phyloP scores from a whole-genome alignment of 1,140 invertebrate species.

The Latrodectus geometricus region DNA sequence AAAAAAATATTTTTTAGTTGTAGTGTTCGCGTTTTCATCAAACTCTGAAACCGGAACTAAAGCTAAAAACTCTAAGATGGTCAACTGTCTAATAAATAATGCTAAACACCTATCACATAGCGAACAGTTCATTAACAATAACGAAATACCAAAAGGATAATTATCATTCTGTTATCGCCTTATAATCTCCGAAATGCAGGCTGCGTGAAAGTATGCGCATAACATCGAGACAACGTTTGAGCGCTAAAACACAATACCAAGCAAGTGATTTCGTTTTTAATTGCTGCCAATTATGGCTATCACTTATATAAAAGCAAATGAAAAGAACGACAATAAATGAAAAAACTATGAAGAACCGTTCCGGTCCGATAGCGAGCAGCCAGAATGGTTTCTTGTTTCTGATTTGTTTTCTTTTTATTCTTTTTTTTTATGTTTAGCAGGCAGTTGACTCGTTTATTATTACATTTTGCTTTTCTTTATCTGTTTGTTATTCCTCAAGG shows the following conservation, averaged over 20 bases:
- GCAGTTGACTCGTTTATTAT: background rate
- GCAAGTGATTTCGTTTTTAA: constrained; percentile 27
- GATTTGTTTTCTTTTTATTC: background rate
- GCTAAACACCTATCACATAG: too few species aligned
- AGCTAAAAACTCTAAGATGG: too few species aligned
- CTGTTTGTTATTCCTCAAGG: constrained; percentile 15
- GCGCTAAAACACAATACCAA: background rate
- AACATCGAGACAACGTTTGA: too few species aligned
- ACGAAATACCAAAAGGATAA: too few species aligned
- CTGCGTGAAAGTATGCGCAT: too few species aligned
- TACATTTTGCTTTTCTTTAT: constrained; percentile 2
- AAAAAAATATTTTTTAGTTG: too few species aligned
- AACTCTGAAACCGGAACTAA: too few species aligned
- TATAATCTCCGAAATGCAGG: too few species aligned
- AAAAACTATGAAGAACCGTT: background rate
- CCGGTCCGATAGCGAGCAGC: background rate
- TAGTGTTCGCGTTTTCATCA: too few species aligned
- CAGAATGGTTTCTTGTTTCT: background rate
- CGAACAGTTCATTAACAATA: too few species aligned
- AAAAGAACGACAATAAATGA: background rate
- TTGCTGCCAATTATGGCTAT: constrained; percentile 15
- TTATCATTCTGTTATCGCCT: too few species aligned
- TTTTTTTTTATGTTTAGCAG: background rate
- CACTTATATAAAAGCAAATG: background rate
- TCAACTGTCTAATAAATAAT: too few species aligned